These are phyloP conservation scores for Pardalotus punctatus DNA, from an alignment of 2,113 vertebrate genomes.

Conservation along the genomic window DNA sequence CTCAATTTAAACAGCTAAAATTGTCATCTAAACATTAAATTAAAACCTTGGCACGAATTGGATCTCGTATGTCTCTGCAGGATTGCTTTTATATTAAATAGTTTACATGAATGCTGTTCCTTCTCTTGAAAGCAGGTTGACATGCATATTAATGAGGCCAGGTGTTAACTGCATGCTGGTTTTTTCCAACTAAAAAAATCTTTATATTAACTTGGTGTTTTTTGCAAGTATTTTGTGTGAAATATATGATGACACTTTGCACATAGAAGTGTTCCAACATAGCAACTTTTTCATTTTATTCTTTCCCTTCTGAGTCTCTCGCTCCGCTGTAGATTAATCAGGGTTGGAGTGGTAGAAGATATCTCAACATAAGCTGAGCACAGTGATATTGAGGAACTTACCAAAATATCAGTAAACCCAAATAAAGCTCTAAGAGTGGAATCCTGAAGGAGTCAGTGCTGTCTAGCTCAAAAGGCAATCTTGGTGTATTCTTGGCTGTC, in stretches of 20 bases:
- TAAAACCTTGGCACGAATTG: conserved; percentile 72
- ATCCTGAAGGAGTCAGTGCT: neutral
- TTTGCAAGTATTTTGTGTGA: conserved; percentile 69
- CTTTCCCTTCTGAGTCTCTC: neutral
- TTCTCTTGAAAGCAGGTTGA: conserved; percentile 77
- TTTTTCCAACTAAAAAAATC: conserved; percentile 64
- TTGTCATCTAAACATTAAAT: conserved; percentile 75
- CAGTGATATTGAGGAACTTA: neutral
- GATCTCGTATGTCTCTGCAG: conserved; percentile 63
- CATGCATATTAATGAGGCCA: conserved; percentile 79
- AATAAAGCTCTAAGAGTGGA: neutral
- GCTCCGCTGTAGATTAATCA: neutral
- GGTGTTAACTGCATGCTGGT: conserved; percentile 75
- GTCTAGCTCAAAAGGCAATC: neutral
- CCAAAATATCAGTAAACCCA: neutral
- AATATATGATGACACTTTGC: conserved; percentile 19
- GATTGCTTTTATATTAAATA: conserved; percentile 78
- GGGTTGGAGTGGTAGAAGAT: neutral
- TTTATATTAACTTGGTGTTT: conserved; percentile 63
- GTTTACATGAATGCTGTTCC: conserved; percentile 75
- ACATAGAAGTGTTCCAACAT: neutral
- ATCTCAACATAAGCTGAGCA: neutral
- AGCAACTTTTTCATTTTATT: neutral
- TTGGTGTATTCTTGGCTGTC: neutral
- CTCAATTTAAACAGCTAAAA: conserved; percentile 55